Evolutionary conservation across 1,140 invertebrate species (phyloP), one percentile per base, ranked within the genome.

Genomic region (Diorhabda sublineata): DNA sequence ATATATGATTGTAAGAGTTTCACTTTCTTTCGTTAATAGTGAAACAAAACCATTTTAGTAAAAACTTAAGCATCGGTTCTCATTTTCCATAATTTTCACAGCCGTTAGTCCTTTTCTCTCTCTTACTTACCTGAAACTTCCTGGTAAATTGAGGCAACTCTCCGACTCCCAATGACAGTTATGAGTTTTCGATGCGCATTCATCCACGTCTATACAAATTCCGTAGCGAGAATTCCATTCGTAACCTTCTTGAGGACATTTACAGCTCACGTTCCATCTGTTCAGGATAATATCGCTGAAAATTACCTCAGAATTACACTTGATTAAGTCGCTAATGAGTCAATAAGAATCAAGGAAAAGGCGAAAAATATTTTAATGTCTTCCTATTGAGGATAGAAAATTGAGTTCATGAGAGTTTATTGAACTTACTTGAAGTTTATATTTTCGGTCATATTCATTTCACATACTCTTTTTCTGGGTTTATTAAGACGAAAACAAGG

Each of bases 121-220:
- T 52, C 2, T 52, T 0, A 2, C 67, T 66, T 52, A 74, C 73
- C 56, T 72, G 52, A 63, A 74, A 45, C 69, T 69, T 42, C 87
- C 87, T 3, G 83, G 82, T 42, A 85, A 70, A 80, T 89, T 89
- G n/a, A 87, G 56, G 73, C 87, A 89, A 61, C 75, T 78, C 75
- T 88, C 74, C 8, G 58, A 65, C 56, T 71, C 66, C 9, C 41
- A 8, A 42, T 11, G 45, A 62, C 73, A 74, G 56, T 45, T 61
- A 61, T 70, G 61, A 2, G 72, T 70, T 2, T 74, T 66, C 2
- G 64, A 58, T 0, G 71, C 66, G 75, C 88, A 90, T 77, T 90
- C 88, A 74, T 90, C 84, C n/a, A 85, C 76, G 78, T 91, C 89
- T 2, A 88, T 73, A 69, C 89, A 90, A 26, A 87, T 79, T 8